phyloP scores from a whole-genome alignment of 2,888 invertebrate genomes.

The Sericinus montela region DNA sequence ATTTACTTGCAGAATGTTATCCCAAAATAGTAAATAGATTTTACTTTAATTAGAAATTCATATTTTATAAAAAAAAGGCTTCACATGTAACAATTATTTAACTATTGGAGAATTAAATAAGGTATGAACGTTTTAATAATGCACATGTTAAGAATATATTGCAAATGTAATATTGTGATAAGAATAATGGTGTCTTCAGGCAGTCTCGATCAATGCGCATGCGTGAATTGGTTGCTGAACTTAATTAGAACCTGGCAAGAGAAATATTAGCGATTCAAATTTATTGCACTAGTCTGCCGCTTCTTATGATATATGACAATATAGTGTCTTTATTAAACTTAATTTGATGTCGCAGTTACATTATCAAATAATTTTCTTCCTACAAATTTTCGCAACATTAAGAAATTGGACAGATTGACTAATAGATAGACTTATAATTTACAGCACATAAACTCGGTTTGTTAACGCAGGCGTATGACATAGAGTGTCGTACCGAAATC shows the following conservation, averaged over 20 bases:
- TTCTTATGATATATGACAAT: constrained; percentile 42
- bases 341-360: constrained; percentile 20
- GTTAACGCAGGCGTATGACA: constrained; percentile 21
- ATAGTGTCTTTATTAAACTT: constrained; percentile 31
- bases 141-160: constrained; percentile 23
- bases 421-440: not conserved
- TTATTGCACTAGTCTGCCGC: constrained; percentile 47
- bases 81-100: not conserved
- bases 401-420: no score
- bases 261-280: constrained; percentile 69
- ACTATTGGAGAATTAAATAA: constrained; percentile 10
- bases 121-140: constrained; percentile 15
- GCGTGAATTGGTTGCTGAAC: constrained; percentile 62
- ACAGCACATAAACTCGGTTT: constrained; percentile 22
- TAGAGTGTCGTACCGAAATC: constrained; percentile 31
- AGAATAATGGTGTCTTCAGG: constrained; percentile 69
- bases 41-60: no score
- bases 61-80: no score
- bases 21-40: no score
- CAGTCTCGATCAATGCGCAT: constrained; percentile 59
- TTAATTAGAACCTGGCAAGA: constrained; percentile 66
- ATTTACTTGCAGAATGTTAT: no score
- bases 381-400: not conserved
- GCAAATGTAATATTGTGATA: constrained; percentile 41
- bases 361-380: not conserved